Conservation (phyloP, 2,888 invertebrate species). For the Teleiodes luculella region DNA sequence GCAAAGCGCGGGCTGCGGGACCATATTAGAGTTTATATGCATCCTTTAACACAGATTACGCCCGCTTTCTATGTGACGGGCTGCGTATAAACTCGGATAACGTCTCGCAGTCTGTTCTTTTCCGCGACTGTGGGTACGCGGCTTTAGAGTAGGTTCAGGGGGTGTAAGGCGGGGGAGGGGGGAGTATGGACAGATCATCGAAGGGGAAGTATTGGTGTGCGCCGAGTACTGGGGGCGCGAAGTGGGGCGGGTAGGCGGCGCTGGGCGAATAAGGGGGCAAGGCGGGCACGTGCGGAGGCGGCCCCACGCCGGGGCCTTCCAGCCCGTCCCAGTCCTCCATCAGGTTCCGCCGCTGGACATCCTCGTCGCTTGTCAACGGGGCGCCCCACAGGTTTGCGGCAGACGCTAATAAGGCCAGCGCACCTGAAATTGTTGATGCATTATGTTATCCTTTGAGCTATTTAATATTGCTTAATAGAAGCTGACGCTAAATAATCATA, state of each 20-base stretch:
- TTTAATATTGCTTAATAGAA: too few species aligned
- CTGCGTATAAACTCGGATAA: too few species aligned
- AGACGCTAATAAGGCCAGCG: conserved; percentile 82
- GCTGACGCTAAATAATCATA: too few species aligned
- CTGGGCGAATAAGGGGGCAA: conserved; percentile 80
- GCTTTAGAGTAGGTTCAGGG: conserved; percentile 45
- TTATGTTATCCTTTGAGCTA: too few species aligned
- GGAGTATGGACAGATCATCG: conserved; percentile 67
- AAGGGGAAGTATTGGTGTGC: conserved; percentile 70
- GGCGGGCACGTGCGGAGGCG: conserved; percentile 76
- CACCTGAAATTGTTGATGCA: conserved; percentile 66
- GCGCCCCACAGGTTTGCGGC: conserved; percentile 83
- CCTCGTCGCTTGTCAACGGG: conserved; percentile 66
- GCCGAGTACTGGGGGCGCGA: conserved; percentile 61
- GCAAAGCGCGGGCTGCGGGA: too few species aligned
- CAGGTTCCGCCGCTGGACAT: conserved; percentile 74
- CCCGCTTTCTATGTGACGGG: too few species aligned
- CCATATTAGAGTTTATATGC: too few species aligned
- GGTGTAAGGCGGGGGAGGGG: conserved; percentile 76
- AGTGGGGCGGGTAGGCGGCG: conserved; percentile 53
- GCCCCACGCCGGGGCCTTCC: conserved; percentile 79
- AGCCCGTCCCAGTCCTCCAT: conserved; percentile 81
- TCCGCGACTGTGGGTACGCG: too few species aligned
- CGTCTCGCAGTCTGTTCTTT: too few species aligned
- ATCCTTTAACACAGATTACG: too few species aligned